These are phyloP conservation scores for Cebidichthys violaceus DNA, from an alignment of 2,113 vertebrate genomes.

Conservation along the genomic window DNA sequence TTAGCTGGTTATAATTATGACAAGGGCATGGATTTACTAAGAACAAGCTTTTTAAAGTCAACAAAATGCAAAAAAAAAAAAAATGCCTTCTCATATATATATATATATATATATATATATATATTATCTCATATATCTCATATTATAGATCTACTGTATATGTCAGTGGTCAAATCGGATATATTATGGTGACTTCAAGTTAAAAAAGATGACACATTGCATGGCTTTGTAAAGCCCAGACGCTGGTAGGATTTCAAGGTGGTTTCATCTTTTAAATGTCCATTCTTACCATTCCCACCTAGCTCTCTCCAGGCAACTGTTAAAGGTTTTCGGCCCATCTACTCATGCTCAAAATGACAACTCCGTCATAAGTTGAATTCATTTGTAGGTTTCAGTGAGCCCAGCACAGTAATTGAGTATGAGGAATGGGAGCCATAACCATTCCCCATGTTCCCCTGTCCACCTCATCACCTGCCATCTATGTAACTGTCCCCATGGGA, in stretches of 20 bases:
- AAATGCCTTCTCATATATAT: not conserved
- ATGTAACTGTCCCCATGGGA: slow-evolving; percentile 75
- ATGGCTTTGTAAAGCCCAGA: not conserved
- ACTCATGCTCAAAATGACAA: slow-evolving; percentile 64
- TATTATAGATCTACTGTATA: no score
- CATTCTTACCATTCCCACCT: slow-evolving; percentile 1
- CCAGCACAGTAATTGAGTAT: slow-evolving; percentile 58
- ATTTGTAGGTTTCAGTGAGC: slow-evolving; percentile 67
- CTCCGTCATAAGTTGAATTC: slow-evolving; percentile 60
- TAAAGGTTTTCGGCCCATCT: slow-evolving; percentile 45
- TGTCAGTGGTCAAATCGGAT: not conserved
- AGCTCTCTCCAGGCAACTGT: slow-evolving; percentile 27
- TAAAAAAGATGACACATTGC: not conserved
- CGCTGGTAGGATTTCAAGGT: not conserved
- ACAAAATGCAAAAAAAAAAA: not conserved
- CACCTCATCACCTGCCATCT: slow-evolving; percentile 75
- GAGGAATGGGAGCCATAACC: slow-evolving; percentile 67
- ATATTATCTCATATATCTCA: slow-evolving; percentile 2
- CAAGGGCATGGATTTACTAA: not conserved
- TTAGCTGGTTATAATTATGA: not conserved
- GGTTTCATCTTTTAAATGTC: slow-evolving; percentile 31
- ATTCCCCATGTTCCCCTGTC: slow-evolving; percentile 70
- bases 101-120: slow-evolving; percentile 1
- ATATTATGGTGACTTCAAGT: not conserved
- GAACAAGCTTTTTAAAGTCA: not conserved